Evolutionary conservation across 2,113 vertebrate genomes (phyloP).

Genomic region (Mionectes macconnelli): DNA sequence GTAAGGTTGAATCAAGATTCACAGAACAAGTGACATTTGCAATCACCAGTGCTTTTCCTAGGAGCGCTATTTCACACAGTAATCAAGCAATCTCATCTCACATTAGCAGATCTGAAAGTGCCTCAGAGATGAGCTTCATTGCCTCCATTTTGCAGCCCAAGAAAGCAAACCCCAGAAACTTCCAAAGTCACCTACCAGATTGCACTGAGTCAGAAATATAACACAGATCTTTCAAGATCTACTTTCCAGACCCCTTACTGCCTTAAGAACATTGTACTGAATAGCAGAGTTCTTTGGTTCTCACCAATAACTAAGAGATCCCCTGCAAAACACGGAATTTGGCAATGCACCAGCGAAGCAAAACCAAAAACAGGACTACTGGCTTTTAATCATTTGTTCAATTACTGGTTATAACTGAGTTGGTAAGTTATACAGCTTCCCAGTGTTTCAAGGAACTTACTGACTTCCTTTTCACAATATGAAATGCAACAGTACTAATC

Average conservation of each 20-base stretch:
- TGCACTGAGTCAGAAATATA: not conserved
- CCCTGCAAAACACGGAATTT: not conserved
- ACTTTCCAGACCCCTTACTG: not conserved
- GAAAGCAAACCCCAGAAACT: not conserved
- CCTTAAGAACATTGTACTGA: conserved; percentile 11
- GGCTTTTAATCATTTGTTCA: not conserved
- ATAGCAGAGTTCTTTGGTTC: not conserved
- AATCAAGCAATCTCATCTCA: not conserved
- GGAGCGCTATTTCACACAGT: not conserved
- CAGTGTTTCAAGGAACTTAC: not conserved
- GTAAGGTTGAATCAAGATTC: not conserved
- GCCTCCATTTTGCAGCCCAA: not conserved
- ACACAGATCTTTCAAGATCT: not conserved
- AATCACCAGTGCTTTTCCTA: not conserved
- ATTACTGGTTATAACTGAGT: not conserved
- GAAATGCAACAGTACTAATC: not conserved
- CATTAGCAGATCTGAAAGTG: not conserved
- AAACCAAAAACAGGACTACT: not conserved
- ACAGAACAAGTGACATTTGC: not conserved
- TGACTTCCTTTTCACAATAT: not conserved
- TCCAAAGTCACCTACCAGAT: not conserved
- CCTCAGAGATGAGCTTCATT: not conserved
- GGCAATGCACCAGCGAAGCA: not conserved
- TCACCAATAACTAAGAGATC: not conserved
- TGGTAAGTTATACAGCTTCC: not conserved